phyloP scores from a whole-genome alignment of 2,113 vertebrate species.

The Carlito syrichta region DNA sequence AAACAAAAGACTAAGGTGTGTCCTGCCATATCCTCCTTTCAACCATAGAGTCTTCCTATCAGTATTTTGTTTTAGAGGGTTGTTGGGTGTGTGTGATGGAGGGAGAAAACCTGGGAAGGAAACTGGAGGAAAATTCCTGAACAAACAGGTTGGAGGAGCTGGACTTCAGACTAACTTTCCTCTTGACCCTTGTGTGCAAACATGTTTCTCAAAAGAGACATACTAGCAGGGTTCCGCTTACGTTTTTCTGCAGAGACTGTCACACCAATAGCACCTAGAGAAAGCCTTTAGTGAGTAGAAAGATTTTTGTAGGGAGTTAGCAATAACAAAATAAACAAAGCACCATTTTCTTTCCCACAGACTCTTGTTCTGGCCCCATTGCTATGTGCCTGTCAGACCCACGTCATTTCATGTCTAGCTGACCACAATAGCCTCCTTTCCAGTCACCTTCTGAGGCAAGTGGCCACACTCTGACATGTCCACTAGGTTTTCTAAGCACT shows the following conservation, averaged over 20 bases:
- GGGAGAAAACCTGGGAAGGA: neutral
- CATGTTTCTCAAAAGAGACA: neutral
- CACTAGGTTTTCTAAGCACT: neutral
- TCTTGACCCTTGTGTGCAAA: neutral
- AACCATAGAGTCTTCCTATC: neutral
- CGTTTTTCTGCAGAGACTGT: neutral
- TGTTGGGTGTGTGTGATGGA: neutral
- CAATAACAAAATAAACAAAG: neutral
- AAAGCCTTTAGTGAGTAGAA: neutral
- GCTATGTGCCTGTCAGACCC: fast-evolving
- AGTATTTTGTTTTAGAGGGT: neutral
- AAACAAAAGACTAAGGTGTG: neutral
- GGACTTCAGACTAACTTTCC: neutral
- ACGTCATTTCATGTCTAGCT: neutral
- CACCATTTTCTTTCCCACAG: neutral
- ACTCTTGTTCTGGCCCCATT: too few relatives aligned
- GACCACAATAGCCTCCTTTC: too few relatives aligned
- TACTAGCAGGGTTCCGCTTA: neutral
- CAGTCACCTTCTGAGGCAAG: neutral
- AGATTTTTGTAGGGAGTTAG: neutral
- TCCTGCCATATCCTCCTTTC: neutral
- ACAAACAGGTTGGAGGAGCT: neutral
- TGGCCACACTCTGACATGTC: too few relatives aligned
- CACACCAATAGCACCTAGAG: neutral
- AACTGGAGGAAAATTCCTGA: neutral